A percentile compares a stretch with the other conserved stretches of the same genome.
Evolutionary conservation across 2,888 invertebrate genomes (phyloP).

Genomic region (Sminthurinus aureus): DNA sequence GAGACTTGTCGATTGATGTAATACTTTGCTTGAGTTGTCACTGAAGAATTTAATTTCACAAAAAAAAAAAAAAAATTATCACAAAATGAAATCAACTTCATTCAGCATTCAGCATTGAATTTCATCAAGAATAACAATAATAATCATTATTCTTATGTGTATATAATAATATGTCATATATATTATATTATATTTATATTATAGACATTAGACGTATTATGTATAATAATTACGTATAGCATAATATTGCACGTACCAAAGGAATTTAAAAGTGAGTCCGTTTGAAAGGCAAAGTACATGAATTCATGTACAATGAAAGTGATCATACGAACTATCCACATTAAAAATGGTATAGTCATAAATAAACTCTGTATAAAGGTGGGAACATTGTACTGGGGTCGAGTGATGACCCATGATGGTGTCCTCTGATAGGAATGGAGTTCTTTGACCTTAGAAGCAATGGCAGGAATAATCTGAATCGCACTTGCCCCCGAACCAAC

Average conservation of each 20-base stretch:
- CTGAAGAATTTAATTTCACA: neutral
- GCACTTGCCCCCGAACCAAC: constrained; percentile 50
- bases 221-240: neutral
- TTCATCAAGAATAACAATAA: neutral
- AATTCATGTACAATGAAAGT: constrained; percentile 26
- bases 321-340: constrained; percentile 38
- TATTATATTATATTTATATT: no score
- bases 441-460: constrained; percentile 43
- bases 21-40: neutral
- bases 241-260: neutral
- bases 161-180: no score
- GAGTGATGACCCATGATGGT: constrained; percentile 40
- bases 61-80: neutral
- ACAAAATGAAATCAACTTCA: neutral
- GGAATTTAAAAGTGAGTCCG: neutral
- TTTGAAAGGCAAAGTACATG: constrained; percentile 1
- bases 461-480: constrained; percentile 46
- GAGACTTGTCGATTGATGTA: neutral
- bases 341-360: constrained; percentile 41
- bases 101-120: no score
- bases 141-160: neutral
- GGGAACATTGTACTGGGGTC: constrained; percentile 21
- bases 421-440: constrained; percentile 45
- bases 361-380: constrained; percentile 36
- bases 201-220: no score